Conservation (phyloP, 1,140 invertebrate species). For the Drosophila equinoxialis region DNA sequence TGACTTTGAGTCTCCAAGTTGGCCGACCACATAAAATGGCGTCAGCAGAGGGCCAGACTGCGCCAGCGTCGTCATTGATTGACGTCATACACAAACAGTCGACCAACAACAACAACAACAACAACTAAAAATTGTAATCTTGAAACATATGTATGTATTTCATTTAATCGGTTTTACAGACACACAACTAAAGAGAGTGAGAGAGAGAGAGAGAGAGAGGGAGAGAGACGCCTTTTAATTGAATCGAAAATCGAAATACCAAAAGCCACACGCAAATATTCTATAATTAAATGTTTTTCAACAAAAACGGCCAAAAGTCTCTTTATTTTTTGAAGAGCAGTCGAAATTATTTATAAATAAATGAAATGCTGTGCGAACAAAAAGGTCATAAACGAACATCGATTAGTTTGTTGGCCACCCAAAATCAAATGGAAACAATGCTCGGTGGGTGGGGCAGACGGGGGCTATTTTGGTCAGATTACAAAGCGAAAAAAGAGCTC, state of each 20-base stretch:
- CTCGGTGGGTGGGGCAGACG: no score
- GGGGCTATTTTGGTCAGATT: no score
- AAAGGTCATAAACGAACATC: conserved; percentile 36
- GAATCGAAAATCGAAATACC: conserved; percentile 53
- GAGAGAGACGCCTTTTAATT: conserved; percentile 44
- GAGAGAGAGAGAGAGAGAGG: not conserved
- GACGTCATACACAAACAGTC: conserved; percentile 31
- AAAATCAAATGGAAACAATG: not conserved
- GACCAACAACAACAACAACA: conserved; percentile 17
- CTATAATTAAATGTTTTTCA: conserved; percentile 66
- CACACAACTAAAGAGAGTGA: no score
- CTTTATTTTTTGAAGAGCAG: conserved; percentile 3
- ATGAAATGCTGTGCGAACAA: conserved; percentile 37
- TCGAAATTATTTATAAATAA: conserved; percentile 67
- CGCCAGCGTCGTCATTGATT: conserved; percentile 31
- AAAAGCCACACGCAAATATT: conserved; percentile 60
- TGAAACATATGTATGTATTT: conserved; percentile 15
- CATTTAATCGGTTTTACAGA: conserved; percentile 30
- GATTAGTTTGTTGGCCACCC: conserved; percentile 6
- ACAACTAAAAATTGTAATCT: conserved; percentile 33
- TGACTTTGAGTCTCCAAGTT: conserved; percentile 4
- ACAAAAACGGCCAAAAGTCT: not conserved
- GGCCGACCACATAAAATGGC: conserved; percentile 50
- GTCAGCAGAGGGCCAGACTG: conserved; percentile 28
- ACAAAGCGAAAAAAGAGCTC: no score